Conservation (phyloP, 1,140 invertebrate genomes). For the Aphelinus certus region DNA sequence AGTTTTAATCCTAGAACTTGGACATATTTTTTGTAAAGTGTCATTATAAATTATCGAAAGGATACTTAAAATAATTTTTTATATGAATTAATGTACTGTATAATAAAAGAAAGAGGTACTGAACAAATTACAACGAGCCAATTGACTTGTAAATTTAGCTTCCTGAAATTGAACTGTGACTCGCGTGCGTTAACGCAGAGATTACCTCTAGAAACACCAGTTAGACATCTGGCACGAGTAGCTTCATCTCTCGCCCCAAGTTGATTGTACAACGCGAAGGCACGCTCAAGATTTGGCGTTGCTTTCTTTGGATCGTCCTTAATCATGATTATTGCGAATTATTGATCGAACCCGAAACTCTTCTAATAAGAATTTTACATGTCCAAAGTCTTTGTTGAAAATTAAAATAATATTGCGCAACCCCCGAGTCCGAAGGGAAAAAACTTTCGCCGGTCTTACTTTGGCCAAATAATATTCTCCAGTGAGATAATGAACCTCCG, state of each 20-base stretch:
- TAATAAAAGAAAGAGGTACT: constrained; percentile 35
- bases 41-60: too few relatives aligned
- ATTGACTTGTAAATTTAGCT: too few relatives aligned
- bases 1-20: too few relatives aligned
- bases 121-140: background rate
- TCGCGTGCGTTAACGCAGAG: too few relatives aligned
- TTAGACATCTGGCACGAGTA: constrained; percentile 47
- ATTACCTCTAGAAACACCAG: constrained; percentile 52
- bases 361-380: too few relatives aligned
- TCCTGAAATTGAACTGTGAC: too few relatives aligned
- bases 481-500: constrained; percentile 48
- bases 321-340: constrained; percentile 3
- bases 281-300: constrained; percentile 44
- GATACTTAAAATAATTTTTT: constrained; percentile 7
- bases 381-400: background rate
- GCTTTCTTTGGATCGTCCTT: constrained; percentile 45
- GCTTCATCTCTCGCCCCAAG: constrained; percentile 41
- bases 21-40: too few relatives aligned
- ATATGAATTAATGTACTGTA: constrained; percentile 35
- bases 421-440: too few relatives aligned
- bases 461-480: constrained; percentile 49
- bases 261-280: constrained; percentile 43
- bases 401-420: background rate
- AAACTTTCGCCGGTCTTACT: constrained; percentile 31
- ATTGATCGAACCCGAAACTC: background rate